These are phyloP conservation scores for Tetanocera ferruginea DNA, from an alignment of 2,888 invertebrate species.

Conservation along the genomic window DNA sequence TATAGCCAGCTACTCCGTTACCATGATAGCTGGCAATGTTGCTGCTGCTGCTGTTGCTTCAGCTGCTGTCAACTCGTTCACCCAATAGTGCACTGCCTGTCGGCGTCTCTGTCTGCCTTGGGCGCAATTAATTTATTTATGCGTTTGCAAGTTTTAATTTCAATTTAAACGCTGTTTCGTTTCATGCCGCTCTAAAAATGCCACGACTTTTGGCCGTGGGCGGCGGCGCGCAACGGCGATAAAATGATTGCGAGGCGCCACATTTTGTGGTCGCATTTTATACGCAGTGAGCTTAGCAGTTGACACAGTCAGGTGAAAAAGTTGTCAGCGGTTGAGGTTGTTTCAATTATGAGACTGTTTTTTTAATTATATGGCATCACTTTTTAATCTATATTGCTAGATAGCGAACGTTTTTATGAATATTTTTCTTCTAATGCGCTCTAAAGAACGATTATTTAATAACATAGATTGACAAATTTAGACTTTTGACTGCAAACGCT, in stretches of 20 bases:
- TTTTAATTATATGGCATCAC: too few relatives aligned
- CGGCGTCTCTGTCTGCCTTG: not conserved
- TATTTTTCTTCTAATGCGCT: too few relatives aligned
- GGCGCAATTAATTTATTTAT: constrained; percentile 38
- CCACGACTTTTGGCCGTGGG: not conserved
- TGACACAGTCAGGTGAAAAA: not conserved
- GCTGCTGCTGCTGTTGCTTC: not conserved
- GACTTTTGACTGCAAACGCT: too few relatives aligned
- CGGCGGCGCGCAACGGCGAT: not conserved
- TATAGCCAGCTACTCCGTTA: not conserved
- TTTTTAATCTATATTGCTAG: too few relatives aligned
- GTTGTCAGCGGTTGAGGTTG: not conserved
- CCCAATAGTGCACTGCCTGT: not conserved
- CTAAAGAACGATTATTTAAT: too few relatives aligned
- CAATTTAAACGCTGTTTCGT: constrained; percentile 33
- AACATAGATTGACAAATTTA: too few relatives aligned
- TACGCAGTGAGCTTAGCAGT: not conserved
- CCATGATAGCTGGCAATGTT: not conserved
- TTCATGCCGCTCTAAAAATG: not conserved
- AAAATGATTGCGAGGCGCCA: constrained; percentile 1
- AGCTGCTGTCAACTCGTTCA: not conserved
- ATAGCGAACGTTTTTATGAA: too few relatives aligned
- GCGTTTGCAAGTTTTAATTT: constrained; percentile 40
- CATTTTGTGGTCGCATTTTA: constrained; percentile 15
- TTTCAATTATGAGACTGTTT: too few relatives aligned